Conservation (phyloP, 2,888 invertebrate species). For the Azorinus chamasolen region DNA sequence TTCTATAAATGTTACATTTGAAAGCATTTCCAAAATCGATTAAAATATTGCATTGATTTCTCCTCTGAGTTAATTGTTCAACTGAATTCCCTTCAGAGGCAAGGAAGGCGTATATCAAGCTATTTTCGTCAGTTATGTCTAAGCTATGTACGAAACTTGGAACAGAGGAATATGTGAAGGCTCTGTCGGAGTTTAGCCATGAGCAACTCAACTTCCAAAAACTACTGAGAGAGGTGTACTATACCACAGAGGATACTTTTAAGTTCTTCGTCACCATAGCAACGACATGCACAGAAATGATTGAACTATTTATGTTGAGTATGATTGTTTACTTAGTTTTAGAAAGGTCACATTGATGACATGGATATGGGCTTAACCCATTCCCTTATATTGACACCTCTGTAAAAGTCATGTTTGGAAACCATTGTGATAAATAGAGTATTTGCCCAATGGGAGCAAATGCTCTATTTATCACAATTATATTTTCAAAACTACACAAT, state of each 20-base stretch:
- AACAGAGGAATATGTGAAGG: constrained; percentile 39
- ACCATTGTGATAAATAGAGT: too few species aligned
- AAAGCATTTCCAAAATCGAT: too few species aligned
- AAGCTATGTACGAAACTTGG: constrained; percentile 33
- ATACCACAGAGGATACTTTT: constrained; percentile 53
- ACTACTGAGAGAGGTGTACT: constrained; percentile 48
- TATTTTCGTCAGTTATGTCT: constrained; percentile 50
- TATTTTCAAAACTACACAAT: too few species aligned
- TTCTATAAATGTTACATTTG: too few species aligned
- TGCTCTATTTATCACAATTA: too few species aligned
- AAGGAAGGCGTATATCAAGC: constrained; percentile 44
- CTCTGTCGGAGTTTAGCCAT: constrained; percentile 40
- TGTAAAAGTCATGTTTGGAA: too few species aligned
- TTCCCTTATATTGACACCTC: too few species aligned
- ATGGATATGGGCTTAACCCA: too few species aligned
- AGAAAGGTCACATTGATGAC: too few species aligned
- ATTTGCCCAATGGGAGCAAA: too few species aligned
- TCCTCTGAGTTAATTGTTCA: too few species aligned
- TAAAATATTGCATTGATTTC: too few species aligned
- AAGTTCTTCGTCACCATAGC: constrained; percentile 60
- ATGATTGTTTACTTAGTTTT: background rate
- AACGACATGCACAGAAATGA: constrained; percentile 33
- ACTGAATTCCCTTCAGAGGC: constrained; percentile 45
- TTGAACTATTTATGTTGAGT: constrained; percentile 56
- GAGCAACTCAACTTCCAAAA: constrained; percentile 62